Evolutionary conservation across 2,797 vertebrate genomes (phyloP).

Genomic region (Choloepus didactylus): DNA sequence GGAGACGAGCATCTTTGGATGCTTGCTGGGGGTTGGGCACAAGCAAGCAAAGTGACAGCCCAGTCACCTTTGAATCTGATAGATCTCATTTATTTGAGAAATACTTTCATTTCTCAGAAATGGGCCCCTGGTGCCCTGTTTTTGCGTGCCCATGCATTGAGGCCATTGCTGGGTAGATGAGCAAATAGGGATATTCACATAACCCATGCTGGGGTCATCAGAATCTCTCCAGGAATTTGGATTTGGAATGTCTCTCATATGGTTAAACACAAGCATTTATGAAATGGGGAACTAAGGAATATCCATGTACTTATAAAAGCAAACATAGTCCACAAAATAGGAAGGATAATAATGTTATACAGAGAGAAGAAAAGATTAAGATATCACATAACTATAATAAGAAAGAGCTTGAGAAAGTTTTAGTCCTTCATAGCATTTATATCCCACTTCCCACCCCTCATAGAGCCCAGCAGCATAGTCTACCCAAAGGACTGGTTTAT

Average conservation of each 20-base stretch:
- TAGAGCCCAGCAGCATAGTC: neutral
- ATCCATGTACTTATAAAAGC: neutral
- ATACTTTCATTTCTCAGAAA: too few species aligned
- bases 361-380: neutral
- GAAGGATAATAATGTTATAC: neutral
- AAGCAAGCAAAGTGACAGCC: neutral
- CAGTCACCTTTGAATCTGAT: neutral
- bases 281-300: neutral
- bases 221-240: neutral
- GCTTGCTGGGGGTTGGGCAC: too few species aligned
- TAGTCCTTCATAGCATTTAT: neutral
- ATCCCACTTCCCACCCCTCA: neutral
- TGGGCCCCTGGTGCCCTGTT: fast-evolving
- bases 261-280: neutral
- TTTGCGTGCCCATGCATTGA: too few species aligned
- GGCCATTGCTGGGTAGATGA: neutral
- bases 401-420: neutral
- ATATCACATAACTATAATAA: neutral
- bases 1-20: neutral
- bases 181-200: neutral
- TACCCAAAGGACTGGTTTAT: neutral
- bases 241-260: neutral
- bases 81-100: neutral
- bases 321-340: neutral
- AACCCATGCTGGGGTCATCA: neutral